A percentile compares a stretch with the other conserved stretches of the same genome.
Evolutionary conservation across 1,140 invertebrate species (phyloP).

Genomic region (Littorina saxatilis): DNA sequence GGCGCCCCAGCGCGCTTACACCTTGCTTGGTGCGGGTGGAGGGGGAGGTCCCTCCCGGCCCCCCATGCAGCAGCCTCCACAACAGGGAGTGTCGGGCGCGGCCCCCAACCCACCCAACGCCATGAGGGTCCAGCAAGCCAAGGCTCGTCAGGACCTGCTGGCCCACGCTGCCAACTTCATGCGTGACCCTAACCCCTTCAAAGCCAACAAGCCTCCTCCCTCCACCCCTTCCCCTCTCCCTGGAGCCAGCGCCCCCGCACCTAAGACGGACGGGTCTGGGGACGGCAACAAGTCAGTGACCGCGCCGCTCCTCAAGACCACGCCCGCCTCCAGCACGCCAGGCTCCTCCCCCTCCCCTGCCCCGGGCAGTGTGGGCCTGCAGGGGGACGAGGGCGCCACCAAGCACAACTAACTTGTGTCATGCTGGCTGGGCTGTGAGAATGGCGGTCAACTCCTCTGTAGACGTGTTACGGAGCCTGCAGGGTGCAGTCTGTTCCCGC

Average conservation of each 20-base stretch:
- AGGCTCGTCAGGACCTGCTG: slow-evolving; percentile 63
- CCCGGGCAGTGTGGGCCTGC: background rate
- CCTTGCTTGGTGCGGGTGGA: background rate
- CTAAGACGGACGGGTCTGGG: slow-evolving; percentile 26
- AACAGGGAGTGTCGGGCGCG: slow-evolving; percentile 13
- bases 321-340: background rate
- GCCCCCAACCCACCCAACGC: slow-evolving; percentile 19
- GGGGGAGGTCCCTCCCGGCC: background rate
- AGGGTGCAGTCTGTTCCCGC: too few species aligned
- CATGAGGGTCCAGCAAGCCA: slow-evolving; percentile 64
- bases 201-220: slow-evolving; percentile 14
- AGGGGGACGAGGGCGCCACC: slow-evolving; percentile 1
- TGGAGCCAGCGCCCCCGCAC: background rate
- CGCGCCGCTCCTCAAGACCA: background rate
- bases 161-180: slow-evolving; percentile 65
- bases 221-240: background rate
- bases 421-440: too few species aligned
- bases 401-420: slow-evolving; percentile 2
- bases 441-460: too few species aligned
- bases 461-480: too few species aligned
- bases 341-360: background rate
- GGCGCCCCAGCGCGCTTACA: background rate
- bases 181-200: slow-evolving; percentile 53
- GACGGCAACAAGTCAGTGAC: slow-evolving; percentile 27
- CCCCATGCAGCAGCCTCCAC: slow-evolving; percentile 13